These are phyloP conservation scores for Tortricodes alternella DNA, from an alignment of 2,888 invertebrate genomes.

Conservation along the genomic window DNA sequence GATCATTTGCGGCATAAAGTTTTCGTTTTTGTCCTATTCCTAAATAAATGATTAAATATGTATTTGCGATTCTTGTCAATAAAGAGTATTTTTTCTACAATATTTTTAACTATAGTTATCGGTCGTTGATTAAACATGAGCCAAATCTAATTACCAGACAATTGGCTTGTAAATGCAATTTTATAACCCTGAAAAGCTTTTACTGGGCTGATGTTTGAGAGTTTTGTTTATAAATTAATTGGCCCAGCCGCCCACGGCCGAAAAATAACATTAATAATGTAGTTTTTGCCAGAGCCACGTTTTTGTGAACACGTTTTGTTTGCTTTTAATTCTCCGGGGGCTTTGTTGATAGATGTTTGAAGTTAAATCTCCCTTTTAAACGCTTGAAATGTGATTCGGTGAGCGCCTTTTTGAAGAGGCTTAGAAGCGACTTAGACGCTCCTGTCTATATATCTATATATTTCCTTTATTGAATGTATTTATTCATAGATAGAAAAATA, in stretches of 20 bases:
- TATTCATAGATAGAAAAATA: slow-evolving; percentile 19
- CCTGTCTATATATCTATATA: no score
- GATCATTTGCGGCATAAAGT: no score
- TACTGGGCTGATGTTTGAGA: slow-evolving; percentile 8
- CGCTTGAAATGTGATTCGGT: slow-evolving; percentile 73
- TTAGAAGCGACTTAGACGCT: slow-evolving; percentile 56
- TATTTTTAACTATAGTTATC: background rate
- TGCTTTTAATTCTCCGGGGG: slow-evolving; percentile 74
- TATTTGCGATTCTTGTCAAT: no score
- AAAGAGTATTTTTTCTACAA: no score
- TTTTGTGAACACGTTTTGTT: slow-evolving; percentile 74
- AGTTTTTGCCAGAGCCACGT: slow-evolving; percentile 67
- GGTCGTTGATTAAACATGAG: background rate
- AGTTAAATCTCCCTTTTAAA: slow-evolving; percentile 80
- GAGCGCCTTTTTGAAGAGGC: slow-evolving; percentile 65
- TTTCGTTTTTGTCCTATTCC: no score
- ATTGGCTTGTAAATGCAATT: background rate
- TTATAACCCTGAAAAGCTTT: slow-evolving; percentile 17
- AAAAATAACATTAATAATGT: slow-evolving; percentile 62
- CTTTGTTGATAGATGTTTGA: slow-evolving; percentile 69
- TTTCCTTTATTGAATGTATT: slow-evolving; percentile 32
- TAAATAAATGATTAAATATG: no score
- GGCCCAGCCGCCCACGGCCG: slow-evolving; percentile 47
- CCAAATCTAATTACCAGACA: no score
- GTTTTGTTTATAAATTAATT: slow-evolving; percentile 40